phyloP scores from a whole-genome alignment of 2,113 vertebrate genomes.

The Ctenomys sociabilis region DNA sequence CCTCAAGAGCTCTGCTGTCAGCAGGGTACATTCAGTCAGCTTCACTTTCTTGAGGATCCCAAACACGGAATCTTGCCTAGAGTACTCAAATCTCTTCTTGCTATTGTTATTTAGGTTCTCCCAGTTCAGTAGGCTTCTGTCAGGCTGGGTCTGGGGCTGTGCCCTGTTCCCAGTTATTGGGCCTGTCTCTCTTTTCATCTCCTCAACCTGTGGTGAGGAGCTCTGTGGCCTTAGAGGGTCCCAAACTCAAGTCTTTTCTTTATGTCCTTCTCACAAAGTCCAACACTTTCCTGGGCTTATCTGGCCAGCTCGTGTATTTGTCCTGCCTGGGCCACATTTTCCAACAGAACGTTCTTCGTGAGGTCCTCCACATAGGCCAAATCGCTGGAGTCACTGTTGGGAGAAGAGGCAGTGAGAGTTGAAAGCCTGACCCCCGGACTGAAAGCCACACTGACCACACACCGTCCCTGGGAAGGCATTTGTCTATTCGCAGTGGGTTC shows the following conservation, averaged over 20 bases:
- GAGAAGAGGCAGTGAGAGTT: conserved; percentile 86
- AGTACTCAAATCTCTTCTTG: conserved; percentile 88
- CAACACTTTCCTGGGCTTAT: neutral
- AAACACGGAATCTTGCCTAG: conserved; percentile 85
- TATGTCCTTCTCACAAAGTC: conserved; percentile 68
- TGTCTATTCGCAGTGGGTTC: neutral
- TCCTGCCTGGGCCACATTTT: neutral
- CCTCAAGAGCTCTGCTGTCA: conserved; percentile 71
- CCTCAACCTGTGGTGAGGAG: conserved; percentile 30
- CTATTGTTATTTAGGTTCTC: conserved; percentile 94
- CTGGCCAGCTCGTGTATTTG: neutral
- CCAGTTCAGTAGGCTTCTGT: conserved; percentile 85
- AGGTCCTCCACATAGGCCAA: conserved; percentile 91
- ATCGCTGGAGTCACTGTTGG: conserved; percentile 67
- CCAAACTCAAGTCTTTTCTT: conserved; percentile 78
- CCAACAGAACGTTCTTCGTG: conserved; percentile 87
- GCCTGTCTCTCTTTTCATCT: conserved; percentile 75
- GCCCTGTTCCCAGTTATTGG: conserved; percentile 79
- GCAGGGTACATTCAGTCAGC: conserved; percentile 83
- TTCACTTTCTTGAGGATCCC: conserved; percentile 93
- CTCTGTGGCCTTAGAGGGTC: conserved; percentile 25
- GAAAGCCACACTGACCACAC: neutral
- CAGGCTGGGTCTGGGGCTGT: conserved; percentile 80
- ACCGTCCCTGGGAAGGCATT: neutral
- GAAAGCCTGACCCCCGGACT: conserved; percentile 5